A percentile compares a stretch with the other conserved stretches of the same genome.
Conservation (phyloP, 2,113 vertebrate species). For the Antennarius striatus region DNA sequence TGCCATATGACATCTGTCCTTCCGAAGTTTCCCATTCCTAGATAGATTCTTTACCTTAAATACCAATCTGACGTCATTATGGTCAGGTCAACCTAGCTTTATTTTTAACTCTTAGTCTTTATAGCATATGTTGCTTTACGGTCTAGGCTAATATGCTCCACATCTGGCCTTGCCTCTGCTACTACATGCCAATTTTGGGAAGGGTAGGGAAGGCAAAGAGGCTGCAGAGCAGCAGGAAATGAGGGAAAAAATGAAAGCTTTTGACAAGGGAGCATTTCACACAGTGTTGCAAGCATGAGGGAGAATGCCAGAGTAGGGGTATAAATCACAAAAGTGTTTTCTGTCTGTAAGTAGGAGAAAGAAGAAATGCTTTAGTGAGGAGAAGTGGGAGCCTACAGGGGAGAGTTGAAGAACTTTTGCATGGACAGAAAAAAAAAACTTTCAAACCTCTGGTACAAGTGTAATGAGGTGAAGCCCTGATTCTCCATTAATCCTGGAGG, state of each 20-base stretch:
- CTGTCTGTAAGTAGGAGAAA: conserved; percentile 8
- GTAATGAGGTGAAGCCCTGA: too few relatives aligned
- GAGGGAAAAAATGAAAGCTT: conserved; percentile 48
- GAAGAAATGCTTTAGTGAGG: conserved; percentile 18
- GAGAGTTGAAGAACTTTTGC: conserved; percentile 6
- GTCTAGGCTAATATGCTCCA: conserved; percentile 68
- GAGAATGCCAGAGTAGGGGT: conserved; percentile 25
- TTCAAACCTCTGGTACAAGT: too few relatives aligned
- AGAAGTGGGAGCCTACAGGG: conserved; percentile 23
- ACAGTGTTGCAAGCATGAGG: conserved; percentile 39
- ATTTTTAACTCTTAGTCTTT: conserved; percentile 32
- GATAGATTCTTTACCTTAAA: conserved; percentile 20
- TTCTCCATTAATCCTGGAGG: too few relatives aligned
- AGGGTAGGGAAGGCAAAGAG: conserved; percentile 33
- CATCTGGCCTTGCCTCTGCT: conserved; percentile 70
- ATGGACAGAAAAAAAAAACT: too few relatives aligned
- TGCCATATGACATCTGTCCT: conserved; percentile 20
- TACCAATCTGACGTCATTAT: conserved; percentile 52
- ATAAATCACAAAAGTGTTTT: conserved; percentile 44
- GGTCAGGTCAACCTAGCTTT: conserved; percentile 17
- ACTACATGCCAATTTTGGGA: conserved; percentile 45
- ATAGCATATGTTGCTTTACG: conserved; percentile 64
- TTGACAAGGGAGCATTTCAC: conserved; percentile 52
- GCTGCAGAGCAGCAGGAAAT: conserved; percentile 63
- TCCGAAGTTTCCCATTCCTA: conserved; percentile 28